These are phyloP conservation scores for Drosophila dives DNA, from an alignment of 2,888 invertebrate genomes.

Conservation along the genomic window DNA sequence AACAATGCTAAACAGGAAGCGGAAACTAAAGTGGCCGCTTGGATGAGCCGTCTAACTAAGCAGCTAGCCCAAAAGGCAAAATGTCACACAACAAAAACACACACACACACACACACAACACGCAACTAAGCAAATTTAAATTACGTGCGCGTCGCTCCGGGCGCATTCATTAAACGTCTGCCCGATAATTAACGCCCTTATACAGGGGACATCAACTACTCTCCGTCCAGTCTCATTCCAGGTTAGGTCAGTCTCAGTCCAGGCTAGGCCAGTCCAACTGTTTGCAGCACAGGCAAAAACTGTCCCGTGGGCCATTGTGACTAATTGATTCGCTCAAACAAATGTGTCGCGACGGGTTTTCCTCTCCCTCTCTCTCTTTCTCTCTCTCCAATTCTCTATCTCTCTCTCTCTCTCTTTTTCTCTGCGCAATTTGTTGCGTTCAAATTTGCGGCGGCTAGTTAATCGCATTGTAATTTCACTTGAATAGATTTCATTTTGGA, in stretches of 20 bases:
- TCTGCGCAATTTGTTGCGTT: conserved; percentile 27
- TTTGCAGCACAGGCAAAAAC: conserved; percentile 36
- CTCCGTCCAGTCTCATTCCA: conserved; percentile 20
- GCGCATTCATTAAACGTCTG: conserved; percentile 76
- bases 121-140: conserved; percentile 77
- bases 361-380: conserved; percentile 5
- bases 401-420: background rate
- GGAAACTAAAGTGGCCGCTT: conserved; percentile 72
- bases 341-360: conserved; percentile 45
- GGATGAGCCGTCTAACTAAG: conserved; percentile 57
- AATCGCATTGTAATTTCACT: conserved; percentile 59
- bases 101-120: conserved; percentile 20
- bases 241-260: conserved; percentile 10
- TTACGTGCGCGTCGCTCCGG: conserved; percentile 68
- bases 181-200: conserved; percentile 77
- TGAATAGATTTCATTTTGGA: conserved; percentile 12
- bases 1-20: conserved; percentile 70
- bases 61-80: conserved; percentile 49
- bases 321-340: conserved; percentile 72
- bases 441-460: conserved; percentile 70
- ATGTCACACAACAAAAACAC: conserved; percentile 41
- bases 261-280: conserved; percentile 13
- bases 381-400: background rate
- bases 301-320: conserved; percentile 67
- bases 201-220: conserved; percentile 35